Evolutionary conservation across 2,797 vertebrate species (phyloP).

Genomic region (Onychomys leucogaster): DNA sequence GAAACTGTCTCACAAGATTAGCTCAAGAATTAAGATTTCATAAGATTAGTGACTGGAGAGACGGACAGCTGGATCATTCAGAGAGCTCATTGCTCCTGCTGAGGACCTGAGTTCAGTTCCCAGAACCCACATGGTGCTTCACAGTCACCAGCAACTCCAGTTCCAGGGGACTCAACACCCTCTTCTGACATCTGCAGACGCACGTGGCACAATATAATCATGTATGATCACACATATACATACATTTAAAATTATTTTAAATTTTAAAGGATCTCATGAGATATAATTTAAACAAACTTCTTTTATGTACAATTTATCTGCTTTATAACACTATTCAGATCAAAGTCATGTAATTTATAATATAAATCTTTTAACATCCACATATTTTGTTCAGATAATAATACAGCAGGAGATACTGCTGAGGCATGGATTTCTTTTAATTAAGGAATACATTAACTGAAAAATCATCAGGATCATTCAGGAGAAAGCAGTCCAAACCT

Average conservation of each 20-base stretch:
- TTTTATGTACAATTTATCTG: neutral
- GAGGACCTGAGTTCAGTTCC: neutral
- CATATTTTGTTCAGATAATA: conserved; percentile 73
- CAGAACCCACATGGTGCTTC: neutral
- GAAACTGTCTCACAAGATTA: neutral
- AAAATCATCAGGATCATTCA: conserved; percentile 48
- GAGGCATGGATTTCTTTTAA: neutral
- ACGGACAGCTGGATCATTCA: neutral
- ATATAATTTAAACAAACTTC: conserved; percentile 31
- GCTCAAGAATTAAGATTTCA: conserved; percentile 31
- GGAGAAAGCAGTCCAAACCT: neutral
- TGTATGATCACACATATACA: too few relatives aligned
- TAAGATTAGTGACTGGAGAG: neutral
- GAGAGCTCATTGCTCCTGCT: neutral
- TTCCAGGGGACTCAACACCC: neutral
- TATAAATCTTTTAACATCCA: conserved; percentile 70
- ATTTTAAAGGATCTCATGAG: conserved; percentile 6
- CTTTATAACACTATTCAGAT: conserved; percentile 56
- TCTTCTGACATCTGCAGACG: neutral
- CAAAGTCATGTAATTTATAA: conserved; percentile 81
- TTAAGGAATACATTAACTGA: conserved; percentile 33
- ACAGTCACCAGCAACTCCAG: neutral
- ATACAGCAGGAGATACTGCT: conserved; percentile 49
- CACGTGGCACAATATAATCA: neutral
- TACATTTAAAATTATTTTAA: neutral